Evolutionary conservation across 2,797 vertebrate genomes (phyloP).

Genomic region (Cyprinodon diabolis): DNA sequence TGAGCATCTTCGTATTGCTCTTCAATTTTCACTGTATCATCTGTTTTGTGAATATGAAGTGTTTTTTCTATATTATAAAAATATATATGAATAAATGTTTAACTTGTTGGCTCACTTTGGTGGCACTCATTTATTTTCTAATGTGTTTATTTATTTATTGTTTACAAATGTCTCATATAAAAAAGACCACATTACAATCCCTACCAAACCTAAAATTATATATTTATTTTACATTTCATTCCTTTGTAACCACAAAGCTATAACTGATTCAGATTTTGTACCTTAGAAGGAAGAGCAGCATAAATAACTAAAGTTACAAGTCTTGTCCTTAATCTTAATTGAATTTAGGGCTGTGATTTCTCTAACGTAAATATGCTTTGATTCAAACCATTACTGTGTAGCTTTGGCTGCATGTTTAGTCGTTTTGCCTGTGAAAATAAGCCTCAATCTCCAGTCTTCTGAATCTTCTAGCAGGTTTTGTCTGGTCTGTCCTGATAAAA

Average conservation of each 20-base stretch:
- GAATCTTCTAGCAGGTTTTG: too few relatives aligned
- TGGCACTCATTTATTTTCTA: neutral
- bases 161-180: neutral
- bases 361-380: too few relatives aligned
- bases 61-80: slow-evolving; percentile 65
- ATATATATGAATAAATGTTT: slow-evolving; percentile 74
- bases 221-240: neutral
- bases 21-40: slow-evolving; percentile 27
- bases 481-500: too few relatives aligned
- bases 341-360: neutral
- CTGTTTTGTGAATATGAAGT: slow-evolving; percentile 34
- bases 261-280: neutral
- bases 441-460: too few relatives aligned
- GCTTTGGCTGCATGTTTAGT: too few relatives aligned
- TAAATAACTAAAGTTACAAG: neutral
- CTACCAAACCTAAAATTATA: neutral
- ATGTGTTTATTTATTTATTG: neutral
- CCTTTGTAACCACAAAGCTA: neutral
- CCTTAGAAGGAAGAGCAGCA: neutral
- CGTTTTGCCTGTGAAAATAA: too few relatives aligned
- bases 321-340: neutral
- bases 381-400: too few relatives aligned
- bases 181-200: too few relatives aligned
- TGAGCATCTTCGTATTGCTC: slow-evolving; percentile 23
- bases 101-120: slow-evolving; percentile 57